A percentile compares a stretch with the other conserved stretches of the same genome.
phyloP scores from a whole-genome alignment of 2,797 vertebrate genomes.

The Oryzias dopingdopingensis region DNA sequence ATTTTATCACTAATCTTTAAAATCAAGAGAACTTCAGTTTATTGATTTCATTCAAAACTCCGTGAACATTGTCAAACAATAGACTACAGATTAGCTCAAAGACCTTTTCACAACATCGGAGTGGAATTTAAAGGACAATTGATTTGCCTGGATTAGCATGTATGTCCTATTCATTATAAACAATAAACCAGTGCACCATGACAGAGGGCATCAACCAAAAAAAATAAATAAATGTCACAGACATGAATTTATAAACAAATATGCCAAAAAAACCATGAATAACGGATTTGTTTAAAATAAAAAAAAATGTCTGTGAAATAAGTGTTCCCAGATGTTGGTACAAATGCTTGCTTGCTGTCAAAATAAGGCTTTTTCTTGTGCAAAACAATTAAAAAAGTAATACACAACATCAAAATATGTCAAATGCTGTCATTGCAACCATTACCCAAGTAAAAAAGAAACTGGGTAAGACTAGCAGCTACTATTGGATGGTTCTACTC shows the following conservation, averaged over 20 bases:
- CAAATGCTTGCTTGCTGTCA: constrained; percentile 22
- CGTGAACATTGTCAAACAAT: constrained; percentile 17
- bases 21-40: constrained; percentile 3
- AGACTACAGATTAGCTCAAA: constrained; percentile 5
- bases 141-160: constrained; percentile 7
- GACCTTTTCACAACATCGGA: constrained; percentile 4
- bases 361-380: constrained; percentile 11
- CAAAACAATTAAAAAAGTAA: constrained; percentile 17
- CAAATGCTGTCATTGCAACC: constrained; percentile 8
- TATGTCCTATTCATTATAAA: constrained; percentile 26
- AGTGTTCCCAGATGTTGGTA: constrained; percentile 29
- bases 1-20: constrained; percentile 3
- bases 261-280: constrained; percentile 42
- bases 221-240: constrained; percentile 67
- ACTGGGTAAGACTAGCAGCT: constrained; percentile 27
- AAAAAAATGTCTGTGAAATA: constrained; percentile 11
- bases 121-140: constrained; percentile 3
- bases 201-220: constrained; percentile 49
- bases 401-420: constrained; percentile 5
- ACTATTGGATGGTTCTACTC: constrained; percentile 13
- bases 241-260: constrained; percentile 49
- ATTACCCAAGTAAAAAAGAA: constrained; percentile 8
- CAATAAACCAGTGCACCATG: constrained; percentile 39
- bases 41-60: constrained; percentile 27
- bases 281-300: constrained; percentile 9